Evolutionary conservation across 2,113 vertebrate species (phyloP).

Genomic region (Perca flavescens): DNA sequence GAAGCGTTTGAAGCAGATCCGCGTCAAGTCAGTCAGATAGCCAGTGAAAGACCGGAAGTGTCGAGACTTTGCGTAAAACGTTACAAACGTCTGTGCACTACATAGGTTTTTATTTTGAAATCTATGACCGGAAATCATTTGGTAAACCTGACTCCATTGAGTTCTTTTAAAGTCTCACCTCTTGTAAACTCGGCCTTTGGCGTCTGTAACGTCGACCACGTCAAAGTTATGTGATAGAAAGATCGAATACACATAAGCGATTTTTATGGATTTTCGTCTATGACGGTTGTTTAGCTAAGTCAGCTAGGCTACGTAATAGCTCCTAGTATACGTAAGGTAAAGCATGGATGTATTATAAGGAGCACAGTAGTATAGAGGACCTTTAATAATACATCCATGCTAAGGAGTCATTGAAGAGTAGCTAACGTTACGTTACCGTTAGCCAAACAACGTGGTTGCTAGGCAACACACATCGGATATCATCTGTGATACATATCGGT

Average conservation of each 20-base stretch:
- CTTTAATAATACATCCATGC: no score
- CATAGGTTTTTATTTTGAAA: constrained; percentile 55
- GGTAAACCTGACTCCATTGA: neutral
- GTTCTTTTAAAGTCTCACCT: neutral
- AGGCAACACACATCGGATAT: constrained; percentile 34
- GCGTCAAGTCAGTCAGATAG: constrained; percentile 39
- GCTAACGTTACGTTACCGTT: neutral
- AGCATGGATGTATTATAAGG: no score
- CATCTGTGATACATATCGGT: no score
- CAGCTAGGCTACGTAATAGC: no score
- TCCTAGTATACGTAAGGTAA: no score
- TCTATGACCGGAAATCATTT: accelerated
- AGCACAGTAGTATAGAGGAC: no score
- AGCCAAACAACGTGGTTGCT: constrained; percentile 45
- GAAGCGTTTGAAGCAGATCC: constrained; percentile 29
- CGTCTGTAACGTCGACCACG: neutral
- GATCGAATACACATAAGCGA: neutral
- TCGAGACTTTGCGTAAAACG: neutral
- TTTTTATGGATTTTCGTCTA: neutral
- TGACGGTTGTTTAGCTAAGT: neutral
- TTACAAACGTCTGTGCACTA: accelerated
- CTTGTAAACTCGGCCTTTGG: constrained; percentile 15
- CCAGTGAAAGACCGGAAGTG: constrained; percentile 44
- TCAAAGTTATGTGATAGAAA: neutral
- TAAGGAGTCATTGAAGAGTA: no score